Evolutionary conservation across 2,113 vertebrate genomes (phyloP).

Genomic region (Chaetodon trifascialis): DNA sequence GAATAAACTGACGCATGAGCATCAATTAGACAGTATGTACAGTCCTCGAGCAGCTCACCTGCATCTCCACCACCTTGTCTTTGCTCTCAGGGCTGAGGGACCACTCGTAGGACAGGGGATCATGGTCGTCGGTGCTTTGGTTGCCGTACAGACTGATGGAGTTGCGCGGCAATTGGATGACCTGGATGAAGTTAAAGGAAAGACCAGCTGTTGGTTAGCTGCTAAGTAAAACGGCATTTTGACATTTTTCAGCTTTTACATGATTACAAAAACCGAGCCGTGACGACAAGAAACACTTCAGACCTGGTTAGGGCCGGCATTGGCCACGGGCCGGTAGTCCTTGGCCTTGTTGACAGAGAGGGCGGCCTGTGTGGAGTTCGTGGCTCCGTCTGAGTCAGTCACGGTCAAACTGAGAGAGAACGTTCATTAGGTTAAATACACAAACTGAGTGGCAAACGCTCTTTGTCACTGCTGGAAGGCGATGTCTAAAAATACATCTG

Average conservation of each 20-base stretch:
- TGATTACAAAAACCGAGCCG: not conserved
- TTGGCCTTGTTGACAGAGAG: constrained; percentile 94
- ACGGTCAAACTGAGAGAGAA: constrained; percentile 89
- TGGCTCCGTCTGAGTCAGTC: constrained; percentile 93
- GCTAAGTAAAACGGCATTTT: not conserved
- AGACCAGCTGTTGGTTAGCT: not conserved
- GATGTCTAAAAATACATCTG: not conserved
- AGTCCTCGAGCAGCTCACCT: constrained; percentile 82
- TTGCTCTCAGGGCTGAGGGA: constrained; percentile 95
- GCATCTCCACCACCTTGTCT: constrained; percentile 98
- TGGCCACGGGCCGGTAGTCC: constrained; percentile 95
- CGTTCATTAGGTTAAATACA: not conserved
- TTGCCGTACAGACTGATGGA: constrained; percentile 93
- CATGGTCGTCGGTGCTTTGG: constrained; percentile 96
- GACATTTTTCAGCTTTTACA: not conserved
- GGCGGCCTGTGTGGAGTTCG: constrained; percentile 91
- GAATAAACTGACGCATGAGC: not conserved
- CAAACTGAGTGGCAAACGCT: not conserved
- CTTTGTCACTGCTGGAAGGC: not conserved
- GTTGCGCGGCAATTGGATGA: constrained; percentile 95
- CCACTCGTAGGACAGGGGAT: constrained; percentile 95
- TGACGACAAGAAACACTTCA: not conserved
- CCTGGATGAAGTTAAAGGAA: constrained; percentile 61
- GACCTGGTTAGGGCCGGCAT: constrained; percentile 92
- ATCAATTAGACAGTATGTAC: not conserved